Base-by-base conservation (phyloP, 2,797 vertebrate genomes). In the Tenualosa thibaudeaui region DNA sequence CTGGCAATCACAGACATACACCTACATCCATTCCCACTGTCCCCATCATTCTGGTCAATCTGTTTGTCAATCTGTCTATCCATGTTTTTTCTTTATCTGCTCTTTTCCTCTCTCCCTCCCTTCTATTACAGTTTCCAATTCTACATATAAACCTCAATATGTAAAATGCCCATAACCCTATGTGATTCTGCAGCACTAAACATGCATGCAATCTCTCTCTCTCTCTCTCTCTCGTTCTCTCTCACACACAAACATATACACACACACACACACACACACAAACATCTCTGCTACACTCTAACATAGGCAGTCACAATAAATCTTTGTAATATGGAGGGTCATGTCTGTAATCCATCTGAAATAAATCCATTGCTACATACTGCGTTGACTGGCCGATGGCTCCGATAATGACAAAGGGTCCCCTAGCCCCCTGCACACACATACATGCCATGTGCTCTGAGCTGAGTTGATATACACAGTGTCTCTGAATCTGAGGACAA, bases 341-440 rank as follows among this genome's bases (percentile, higher is more conserved):
- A 53, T 40, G 49, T 60, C 50, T 54, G 82, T 60, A 58, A 54
- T 83, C 56, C 82, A 83, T 50, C 53, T 68, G 62, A 68, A 68
- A 68, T 37, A 68, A 68, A 68, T 31, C 62, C 62, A 68, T 68
- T 37, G 26, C 62, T 37, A 31, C 68, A 37, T 75, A 75, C 31
- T 40, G 68, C 40, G 5, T 12, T 75, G 68, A 75, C 68, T 17
- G 37, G 68, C 31, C 15, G 15, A 75, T 75, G 68, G 37, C 68
- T 19, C 15, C 43, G 68, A 43, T 40, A 15, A 75, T 75, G 68
- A 75, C 68, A 40, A 40, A 68, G 24, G 24, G 12, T 68, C 7
- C 26, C 62, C 62, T 1, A 31, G 7, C 8, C 62, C 62, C 26
- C 10, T 37, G 3, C 26, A 37, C 62, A 75, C 12, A 40, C 31